These are phyloP conservation scores for Microtus montanus DNA, from an alignment of 2,113 vertebrate species.

Conservation along the genomic window DNA sequence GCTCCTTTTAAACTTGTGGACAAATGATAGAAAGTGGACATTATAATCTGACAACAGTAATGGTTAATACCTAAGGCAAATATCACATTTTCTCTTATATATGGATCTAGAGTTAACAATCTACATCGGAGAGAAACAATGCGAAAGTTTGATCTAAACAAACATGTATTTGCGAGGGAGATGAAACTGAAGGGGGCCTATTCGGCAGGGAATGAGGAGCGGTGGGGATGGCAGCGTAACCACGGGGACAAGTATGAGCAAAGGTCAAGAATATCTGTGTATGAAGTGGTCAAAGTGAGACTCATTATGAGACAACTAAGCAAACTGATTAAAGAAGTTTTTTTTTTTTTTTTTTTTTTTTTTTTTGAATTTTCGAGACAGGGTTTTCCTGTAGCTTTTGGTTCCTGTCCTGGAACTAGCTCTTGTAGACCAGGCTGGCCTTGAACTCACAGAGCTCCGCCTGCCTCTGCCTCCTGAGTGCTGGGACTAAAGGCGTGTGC, in stretches of 20 bases:
- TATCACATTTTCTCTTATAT: not conserved
- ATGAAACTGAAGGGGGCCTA: not conserved
- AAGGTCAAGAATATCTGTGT: not conserved
- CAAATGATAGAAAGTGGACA: slow-evolving; percentile 36
- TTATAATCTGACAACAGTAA: slow-evolving; percentile 5
- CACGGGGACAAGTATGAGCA: not conserved
- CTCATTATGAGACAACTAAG: not conserved
- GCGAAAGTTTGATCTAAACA: not conserved
- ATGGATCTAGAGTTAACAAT: not conserved
- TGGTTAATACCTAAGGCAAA: not conserved
- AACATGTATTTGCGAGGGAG: no score
- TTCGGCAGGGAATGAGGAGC: not conserved
- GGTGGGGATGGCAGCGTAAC: not conserved
- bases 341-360: no score
- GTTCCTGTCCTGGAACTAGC: no score
- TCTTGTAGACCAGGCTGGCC: no score
- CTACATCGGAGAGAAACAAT: not conserved
- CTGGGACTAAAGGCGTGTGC: no score
- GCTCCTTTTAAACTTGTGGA: slow-evolving; percentile 46
- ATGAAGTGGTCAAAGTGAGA: not conserved
- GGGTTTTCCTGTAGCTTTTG: no score
- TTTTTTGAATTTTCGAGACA: no score
- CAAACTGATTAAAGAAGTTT: not conserved
- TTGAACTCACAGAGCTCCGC: no score
- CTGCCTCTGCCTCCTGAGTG: no score